These are phyloP conservation scores for Esox masquinongy DNA, from an alignment of 2,797 vertebrate genomes.

Conservation along the genomic window DNA sequence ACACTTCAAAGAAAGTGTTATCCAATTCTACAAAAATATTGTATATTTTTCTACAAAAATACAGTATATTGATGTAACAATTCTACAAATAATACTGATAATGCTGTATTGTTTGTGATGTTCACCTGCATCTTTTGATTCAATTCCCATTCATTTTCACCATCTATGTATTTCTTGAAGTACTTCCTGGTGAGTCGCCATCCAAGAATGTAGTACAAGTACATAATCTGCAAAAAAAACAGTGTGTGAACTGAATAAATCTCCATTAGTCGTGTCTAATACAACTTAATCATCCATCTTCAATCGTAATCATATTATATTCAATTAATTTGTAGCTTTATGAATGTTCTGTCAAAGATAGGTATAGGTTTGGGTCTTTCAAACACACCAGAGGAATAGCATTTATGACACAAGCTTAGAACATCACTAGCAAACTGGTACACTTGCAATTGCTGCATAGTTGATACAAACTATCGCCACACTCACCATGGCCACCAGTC, in stretches of 20 bases:
- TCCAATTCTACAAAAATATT: background rate
- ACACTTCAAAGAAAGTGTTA: too few species aligned
- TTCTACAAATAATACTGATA: background rate
- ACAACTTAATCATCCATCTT: background rate
- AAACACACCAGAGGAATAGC: background rate
- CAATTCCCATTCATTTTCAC: slow-evolving; percentile 6
- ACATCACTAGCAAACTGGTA: too few species aligned
- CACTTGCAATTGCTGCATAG: too few species aligned
- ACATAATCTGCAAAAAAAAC: slow-evolving; percentile 63
- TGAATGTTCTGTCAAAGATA: background rate
- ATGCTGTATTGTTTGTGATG: background rate
- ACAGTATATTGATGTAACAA: background rate
- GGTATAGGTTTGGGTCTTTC: background rate
- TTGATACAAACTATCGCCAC: too few species aligned
- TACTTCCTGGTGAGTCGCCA: slow-evolving; percentile 63
- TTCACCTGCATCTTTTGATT: slow-evolving; percentile 43
- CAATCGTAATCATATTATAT: background rate
- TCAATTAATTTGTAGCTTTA: background rate
- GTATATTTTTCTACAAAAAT: background rate
- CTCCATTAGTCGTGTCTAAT: background rate
- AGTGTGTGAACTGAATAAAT: background rate
- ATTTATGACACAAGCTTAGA: too few species aligned
- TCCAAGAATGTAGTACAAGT: slow-evolving; percentile 70
- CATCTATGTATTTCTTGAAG: slow-evolving; percentile 24
- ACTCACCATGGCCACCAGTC: too few species aligned